Base-by-base conservation (phyloP, 64 coral and sea anemone genomes). In the Hydrozoanthus tunicans region DNA sequence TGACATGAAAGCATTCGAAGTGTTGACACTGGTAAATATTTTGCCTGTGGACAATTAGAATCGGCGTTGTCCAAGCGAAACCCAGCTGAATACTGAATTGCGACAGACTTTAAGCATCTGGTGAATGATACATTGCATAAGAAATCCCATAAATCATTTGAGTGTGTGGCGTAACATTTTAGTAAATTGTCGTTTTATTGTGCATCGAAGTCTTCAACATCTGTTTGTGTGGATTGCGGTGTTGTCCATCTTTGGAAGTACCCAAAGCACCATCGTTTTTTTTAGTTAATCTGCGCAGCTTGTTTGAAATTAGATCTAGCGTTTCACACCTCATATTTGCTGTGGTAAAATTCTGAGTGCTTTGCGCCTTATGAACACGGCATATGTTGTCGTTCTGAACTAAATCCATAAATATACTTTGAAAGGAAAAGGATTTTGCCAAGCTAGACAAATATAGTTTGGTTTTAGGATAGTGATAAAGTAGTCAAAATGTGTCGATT, bases 111-210 rank as follows among this genome's bases (percentile, higher is more conserved):
- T 53, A 43, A 57, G 52, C 11, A n/a, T 54, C 32, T 56, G 51
- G 54, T 78, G 27, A 53, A 13, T 17, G 76, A 56, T 14, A 54
- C 14, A 54, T 9, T 17, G 11, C 4, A 78, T 5, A 56, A 78
- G 6, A 56, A 14, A 20, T 78, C 54, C 53, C 11, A 52, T 32
- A 14, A 10, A 17, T 56, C 11, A 17, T 78, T 56, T 2, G 14
- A 7, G 14, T 78, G 52, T 78, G 53, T 78, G 53, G 53, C 51
- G 56, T 78, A 6, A 14, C 76, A 78, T 53, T 14, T 53, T 3
- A 57, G 76, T 78, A 57, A 78, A 14, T 78, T 78, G 53, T 54
- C 71, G 20, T 78, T 78, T 77, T 77, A 3, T 78, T 78, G 76
- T 15, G 53, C 17, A 9, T 51, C 76, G 6, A 78, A 56, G 13